Evolutionary conservation across 2,113 vertebrate species (phyloP).

Genomic region (Peromyscus maniculatus): DNA sequence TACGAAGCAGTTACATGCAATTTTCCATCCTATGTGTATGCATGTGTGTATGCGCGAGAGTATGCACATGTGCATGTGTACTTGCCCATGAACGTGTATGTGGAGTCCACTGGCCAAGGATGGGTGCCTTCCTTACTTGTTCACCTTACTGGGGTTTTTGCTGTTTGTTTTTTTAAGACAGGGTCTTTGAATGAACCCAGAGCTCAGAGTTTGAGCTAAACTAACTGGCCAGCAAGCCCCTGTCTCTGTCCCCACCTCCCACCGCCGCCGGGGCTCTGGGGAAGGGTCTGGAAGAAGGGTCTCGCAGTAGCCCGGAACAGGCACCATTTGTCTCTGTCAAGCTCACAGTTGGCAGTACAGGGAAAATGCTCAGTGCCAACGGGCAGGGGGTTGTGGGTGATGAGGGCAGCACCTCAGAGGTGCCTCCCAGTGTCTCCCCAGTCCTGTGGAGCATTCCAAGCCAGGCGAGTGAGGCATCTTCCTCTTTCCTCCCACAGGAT

Average conservation of each 20-base stretch:
- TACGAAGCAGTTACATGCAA: background rate
- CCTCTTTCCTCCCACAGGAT: conserved; percentile 85
- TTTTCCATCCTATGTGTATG: background rate
- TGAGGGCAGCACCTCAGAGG: background rate
- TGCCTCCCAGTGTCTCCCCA: fast-evolving
- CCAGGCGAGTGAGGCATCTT: background rate
- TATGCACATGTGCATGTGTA: background rate
- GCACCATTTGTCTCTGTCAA: background rate
- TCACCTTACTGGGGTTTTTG: background rate
- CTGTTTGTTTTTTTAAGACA: background rate
- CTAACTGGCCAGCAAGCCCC: background rate
- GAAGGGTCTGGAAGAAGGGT: background rate
- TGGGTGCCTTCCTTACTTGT: background rate
- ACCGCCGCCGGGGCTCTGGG: too few relatives aligned
- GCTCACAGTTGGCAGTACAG: too few relatives aligned
- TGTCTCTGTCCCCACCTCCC: background rate
- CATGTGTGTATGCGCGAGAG: fast-evolving
- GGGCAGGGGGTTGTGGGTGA: background rate
- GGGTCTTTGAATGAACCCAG: background rate
- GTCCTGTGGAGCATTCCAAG: background rate
- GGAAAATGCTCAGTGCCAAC: background rate
- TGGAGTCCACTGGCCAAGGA: too few relatives aligned
- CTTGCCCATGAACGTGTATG: background rate
- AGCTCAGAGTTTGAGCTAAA: background rate
- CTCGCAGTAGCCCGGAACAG: background rate